phyloP scores from a whole-genome alignment of 2,797 vertebrate genomes.

The Karalla daura region DNA sequence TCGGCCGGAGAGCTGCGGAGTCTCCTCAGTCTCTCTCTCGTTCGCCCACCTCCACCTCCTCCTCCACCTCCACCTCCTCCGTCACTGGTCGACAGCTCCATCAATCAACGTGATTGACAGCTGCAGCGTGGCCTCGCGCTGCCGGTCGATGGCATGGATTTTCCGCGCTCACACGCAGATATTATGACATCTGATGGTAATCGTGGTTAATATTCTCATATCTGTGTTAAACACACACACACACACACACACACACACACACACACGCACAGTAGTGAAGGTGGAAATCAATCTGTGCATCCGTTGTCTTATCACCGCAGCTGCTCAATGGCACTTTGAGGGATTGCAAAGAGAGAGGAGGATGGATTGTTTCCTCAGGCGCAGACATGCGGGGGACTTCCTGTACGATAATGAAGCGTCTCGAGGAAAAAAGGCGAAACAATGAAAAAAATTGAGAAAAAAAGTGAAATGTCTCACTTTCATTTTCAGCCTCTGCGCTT shows the following conservation, averaged over 20 bases:
- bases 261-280: slow-evolving; percentile 1
- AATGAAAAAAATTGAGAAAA: too few species aligned
- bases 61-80: slow-evolving; percentile 53
- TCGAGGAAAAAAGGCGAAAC: background rate
- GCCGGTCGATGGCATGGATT: slow-evolving; percentile 76
- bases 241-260: slow-evolving; percentile 13
- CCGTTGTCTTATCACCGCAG: slow-evolving; percentile 47
- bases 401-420: slow-evolving; percentile 2
- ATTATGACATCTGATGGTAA: slow-evolving; percentile 73
- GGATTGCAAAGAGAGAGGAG: slow-evolving; percentile 21
- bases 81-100: slow-evolving; percentile 69
- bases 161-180: slow-evolving; percentile 56
- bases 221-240: slow-evolving; percentile 42
- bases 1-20: slow-evolving; percentile 43
- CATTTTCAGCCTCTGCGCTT: background rate
- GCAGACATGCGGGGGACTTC: slow-evolving; percentile 8
- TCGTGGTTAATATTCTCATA: slow-evolving; percentile 62
- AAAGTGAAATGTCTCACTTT: slow-evolving; percentile 4
- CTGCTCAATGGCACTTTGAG: slow-evolving; percentile 52
- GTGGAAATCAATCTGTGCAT: slow-evolving; percentile 52
- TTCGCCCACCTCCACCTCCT: too few species aligned
- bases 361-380: slow-evolving; percentile 29
- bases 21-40: too few species aligned
- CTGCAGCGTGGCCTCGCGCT: slow-evolving; percentile 51
- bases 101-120: slow-evolving; percentile 75